Evolutionary conservation across 2,888 invertebrate species (phyloP).

Genomic region (Drosophila stalkeri): DNA sequence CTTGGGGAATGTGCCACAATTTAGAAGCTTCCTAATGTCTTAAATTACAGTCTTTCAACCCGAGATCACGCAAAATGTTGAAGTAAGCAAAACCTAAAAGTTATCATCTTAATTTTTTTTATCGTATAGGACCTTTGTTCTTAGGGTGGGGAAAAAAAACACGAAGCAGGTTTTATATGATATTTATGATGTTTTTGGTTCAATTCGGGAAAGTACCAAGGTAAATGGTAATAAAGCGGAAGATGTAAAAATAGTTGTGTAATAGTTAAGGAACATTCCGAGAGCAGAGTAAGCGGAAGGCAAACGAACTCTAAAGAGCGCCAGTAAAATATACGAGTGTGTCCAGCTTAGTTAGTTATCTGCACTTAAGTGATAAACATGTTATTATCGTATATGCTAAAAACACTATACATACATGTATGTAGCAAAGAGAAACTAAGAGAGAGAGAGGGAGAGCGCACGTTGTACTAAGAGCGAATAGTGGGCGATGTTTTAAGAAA

Average conservation of each 20-base stretch:
- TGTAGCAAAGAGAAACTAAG: not conserved
- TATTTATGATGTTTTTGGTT: not conserved
- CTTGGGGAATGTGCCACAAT: slow-evolving; percentile 5
- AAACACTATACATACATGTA: not conserved
- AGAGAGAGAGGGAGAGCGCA: not conserved
- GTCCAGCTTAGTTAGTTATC: slow-evolving; percentile 6
- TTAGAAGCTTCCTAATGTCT: not conserved
- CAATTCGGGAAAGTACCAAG: slow-evolving; percentile 32
- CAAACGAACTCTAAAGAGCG: not conserved
- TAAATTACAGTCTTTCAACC: slow-evolving; percentile 23
- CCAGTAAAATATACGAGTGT: not conserved
- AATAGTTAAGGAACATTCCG: slow-evolving; percentile 20
- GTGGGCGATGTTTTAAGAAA: slow-evolving; percentile 28
- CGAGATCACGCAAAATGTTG: slow-evolving; percentile 16
- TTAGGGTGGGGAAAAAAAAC: slow-evolving; percentile 36
- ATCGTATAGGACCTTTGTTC: slow-evolving; percentile 7
- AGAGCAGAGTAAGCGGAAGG: not conserved
- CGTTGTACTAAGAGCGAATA: slow-evolving; percentile 20
- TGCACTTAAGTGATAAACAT: slow-evolving; percentile 19
- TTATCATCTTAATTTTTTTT: not conserved
- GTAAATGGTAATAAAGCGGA: slow-evolving; percentile 14
- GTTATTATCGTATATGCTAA: slow-evolving; percentile 15
- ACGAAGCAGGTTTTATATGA: slow-evolving; percentile 23
- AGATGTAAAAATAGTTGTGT: slow-evolving; percentile 4
- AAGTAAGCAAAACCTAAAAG: not conserved